These are phyloP conservation scores for Lobophora halterata DNA, from an alignment of 2,888 invertebrate genomes.

Conservation along the genomic window DNA sequence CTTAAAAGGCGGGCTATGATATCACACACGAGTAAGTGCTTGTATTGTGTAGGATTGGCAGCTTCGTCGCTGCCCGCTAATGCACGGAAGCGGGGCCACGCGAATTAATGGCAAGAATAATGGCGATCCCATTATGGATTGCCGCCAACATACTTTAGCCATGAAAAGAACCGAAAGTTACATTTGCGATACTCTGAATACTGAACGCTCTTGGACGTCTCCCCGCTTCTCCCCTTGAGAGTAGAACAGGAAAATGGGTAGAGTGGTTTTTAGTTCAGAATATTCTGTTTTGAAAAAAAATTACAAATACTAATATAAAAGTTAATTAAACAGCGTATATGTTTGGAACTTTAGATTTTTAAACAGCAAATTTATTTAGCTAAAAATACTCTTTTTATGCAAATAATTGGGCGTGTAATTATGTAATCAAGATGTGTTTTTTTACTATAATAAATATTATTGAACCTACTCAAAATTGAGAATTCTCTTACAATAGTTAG, in stretches of 20 bases:
- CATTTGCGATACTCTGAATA: slow-evolving; percentile 81
- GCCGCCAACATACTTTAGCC: slow-evolving; percentile 81
- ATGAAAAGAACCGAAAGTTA: slow-evolving; percentile 82
- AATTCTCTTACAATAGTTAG: no score
- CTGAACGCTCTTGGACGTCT: slow-evolving; percentile 70
- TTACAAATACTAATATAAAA: no score
- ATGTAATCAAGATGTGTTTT: no score
- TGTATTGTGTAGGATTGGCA: slow-evolving; percentile 66
- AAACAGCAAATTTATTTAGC: no score
- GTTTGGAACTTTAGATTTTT: no score
- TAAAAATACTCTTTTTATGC: no score
- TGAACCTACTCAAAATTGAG: no score
- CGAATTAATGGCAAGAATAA: slow-evolving; percentile 81
- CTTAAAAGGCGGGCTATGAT: slow-evolving; percentile 21
- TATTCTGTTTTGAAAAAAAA: no score
- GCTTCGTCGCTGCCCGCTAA: slow-evolving; percentile 71
- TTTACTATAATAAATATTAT: no score
- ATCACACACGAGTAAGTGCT: slow-evolving; percentile 30
- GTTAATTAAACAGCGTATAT: no score
- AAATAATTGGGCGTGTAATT: no score
- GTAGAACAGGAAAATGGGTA: slow-evolving; percentile 36
- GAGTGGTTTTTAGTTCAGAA: slow-evolving; percentile 11
- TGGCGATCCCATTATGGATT: slow-evolving; percentile 82
- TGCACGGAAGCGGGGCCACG: slow-evolving; percentile 78
- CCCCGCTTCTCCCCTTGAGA: slow-evolving; percentile 41